Conservation (phyloP, 2,888 invertebrate genomes). For the Volucella inflata region DNA sequence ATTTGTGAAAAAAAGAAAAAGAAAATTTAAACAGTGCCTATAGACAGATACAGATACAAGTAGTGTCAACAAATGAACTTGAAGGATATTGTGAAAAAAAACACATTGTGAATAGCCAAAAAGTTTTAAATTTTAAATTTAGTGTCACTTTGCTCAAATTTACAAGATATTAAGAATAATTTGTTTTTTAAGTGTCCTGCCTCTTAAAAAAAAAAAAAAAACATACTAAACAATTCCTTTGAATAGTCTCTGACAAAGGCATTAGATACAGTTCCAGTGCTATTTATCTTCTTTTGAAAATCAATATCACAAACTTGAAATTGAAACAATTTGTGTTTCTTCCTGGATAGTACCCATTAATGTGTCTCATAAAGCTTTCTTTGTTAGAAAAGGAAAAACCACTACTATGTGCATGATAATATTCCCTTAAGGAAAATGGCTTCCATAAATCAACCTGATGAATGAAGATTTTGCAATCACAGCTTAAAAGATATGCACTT, state of each 20-base stretch:
- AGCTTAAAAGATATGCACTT: background rate
- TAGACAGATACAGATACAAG: constrained; percentile 75
- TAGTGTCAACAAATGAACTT: constrained; percentile 86
- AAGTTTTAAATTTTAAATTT: too few relatives aligned
- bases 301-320: too few relatives aligned
- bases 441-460: too few relatives aligned
- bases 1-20: constrained; percentile 34
- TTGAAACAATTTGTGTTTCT: too few relatives aligned
- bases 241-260: too few relatives aligned
- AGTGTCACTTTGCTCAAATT: too few relatives aligned
- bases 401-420: too few relatives aligned
- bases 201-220: background rate
- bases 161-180: background rate
- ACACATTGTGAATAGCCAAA: background rate
- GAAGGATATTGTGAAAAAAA: constrained; percentile 77
- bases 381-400: background rate
- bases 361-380: background rate
- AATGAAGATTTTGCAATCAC: too few relatives aligned
- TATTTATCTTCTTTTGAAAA: too few relatives aligned
- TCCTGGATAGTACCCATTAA: background rate
- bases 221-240: too few relatives aligned
- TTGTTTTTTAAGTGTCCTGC: background rate
- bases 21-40: background rate
- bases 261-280: too few relatives aligned
- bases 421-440: too few relatives aligned